Conservation (phyloP, 2,888 invertebrate genomes). For the Leptothorax acervorum region DNA sequence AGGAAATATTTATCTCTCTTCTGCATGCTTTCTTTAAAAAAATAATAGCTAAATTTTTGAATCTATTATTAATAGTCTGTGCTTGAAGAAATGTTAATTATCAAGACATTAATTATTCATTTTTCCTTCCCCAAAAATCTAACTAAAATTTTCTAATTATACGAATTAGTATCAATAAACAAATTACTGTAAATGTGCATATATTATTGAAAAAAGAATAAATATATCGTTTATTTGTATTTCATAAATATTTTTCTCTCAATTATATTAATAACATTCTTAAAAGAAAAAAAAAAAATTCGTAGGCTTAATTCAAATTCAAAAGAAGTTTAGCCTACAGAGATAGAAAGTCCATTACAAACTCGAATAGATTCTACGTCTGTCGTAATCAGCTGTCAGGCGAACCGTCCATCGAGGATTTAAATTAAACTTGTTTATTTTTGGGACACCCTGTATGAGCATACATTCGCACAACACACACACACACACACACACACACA, state of each 20-base stretch:
- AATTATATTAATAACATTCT: background rate
- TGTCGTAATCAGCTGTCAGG: background rate
- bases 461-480: background rate
- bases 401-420: background rate
- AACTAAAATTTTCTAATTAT: background rate
- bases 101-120: background rate
- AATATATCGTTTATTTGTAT: background rate
- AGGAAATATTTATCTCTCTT: background rate
- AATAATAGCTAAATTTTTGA: background rate
- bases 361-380: background rate
- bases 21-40: background rate
- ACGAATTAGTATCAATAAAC: background rate
- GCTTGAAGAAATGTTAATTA: background rate
- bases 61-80: background rate
- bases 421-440: slow-evolving; percentile 3
- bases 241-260: background rate
- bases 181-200: background rate
- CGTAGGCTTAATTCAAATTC: background rate
- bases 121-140: background rate
- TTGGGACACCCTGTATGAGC: slow-evolving; percentile 4
- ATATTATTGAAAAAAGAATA: background rate
- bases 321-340: background rate
- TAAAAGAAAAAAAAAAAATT: background rate
- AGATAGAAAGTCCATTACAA: background rate
- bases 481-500: background rate